Base-by-base conservation (phyloP, 35 echinoderm and acorn worm species). In the Holothuria glaberrima region DNA sequence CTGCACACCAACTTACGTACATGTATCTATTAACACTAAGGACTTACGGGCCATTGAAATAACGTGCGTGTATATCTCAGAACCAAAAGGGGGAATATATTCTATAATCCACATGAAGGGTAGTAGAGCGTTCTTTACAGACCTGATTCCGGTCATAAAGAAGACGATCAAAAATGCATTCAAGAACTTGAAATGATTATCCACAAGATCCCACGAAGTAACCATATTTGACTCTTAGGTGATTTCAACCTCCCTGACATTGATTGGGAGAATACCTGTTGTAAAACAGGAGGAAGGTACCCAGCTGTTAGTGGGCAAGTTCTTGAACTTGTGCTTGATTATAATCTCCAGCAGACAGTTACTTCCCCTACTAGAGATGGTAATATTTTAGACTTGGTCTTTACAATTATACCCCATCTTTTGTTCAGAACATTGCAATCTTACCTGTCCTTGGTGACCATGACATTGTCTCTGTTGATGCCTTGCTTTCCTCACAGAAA, bases 91-190 rank as follows among this genome's bases (percentile, higher is more conserved):
- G n/a, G n/a, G n/a, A n/a, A n/a, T n/a, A n/a, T n/a, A n/a, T n/a
- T n/a, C n/a, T n/a, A n/a, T n/a, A n/a, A 66, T 86, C 18, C 83
- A 86, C 27, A 64, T 86, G 31, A 86, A 86, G 25, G 83, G 83
- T 19, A 67, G 36, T 28, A 31, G n/a, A 19, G 60, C 46, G 83
- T 22, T 64, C 48, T 86, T 67, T 86, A 86, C 83, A 86, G 83
- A 46, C 32, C 58, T 9, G 30, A 52, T 21, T 32, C n/a, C 67
- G 25, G 50, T 25, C 36, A 38, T n/a, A 59, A 62, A 32, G 36
- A 52, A 66, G 17, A 22, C 27, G 50, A 86, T 67, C 28, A 45
- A 30, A 59, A 62, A 24, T 30, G 12, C 38, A 26, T 86, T 59
- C 50, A 59, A 44, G 28, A 34, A 26, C 30, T 44, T 67, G 50